Base-by-base conservation (phyloP, 2,888 invertebrate species). In the Hemithea aestivaria region DNA sequence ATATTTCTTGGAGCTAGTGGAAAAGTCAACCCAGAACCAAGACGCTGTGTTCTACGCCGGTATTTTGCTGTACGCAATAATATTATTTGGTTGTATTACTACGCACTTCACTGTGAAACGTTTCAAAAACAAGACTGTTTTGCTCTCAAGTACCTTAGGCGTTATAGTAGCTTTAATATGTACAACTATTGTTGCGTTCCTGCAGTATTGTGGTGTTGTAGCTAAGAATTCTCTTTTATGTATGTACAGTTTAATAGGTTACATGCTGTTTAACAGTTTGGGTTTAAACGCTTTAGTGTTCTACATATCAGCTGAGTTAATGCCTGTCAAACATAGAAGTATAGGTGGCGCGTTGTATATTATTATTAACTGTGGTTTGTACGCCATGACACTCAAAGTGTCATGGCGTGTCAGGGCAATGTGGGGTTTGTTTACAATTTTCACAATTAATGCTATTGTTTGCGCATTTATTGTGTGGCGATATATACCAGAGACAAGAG, bases 401-500 rank as follows among this genome's bases (percentile, higher is more conserved):
- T 41, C 46, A 6, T 23, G 35, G 7, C 46, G 35, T 11, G 41
- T 54, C 1, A n/a, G n/a, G n/a, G 37, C 20, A 3, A 40, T 50
- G 35, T 46, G 37, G 32, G 48, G 43, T 2, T 47, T 51, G 1
- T 51, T 51, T 30, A 11, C 38, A 7, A 30, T 54, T 6, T 54
- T 36, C 16, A 40, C 51, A 10, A 8, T 41, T 1, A 50, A 48
- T 10, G 46, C 35, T n/a, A 40, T 45, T 1, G n/a, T 48, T 7
- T 43, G 48, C 7, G 27, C 38, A 7, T 34, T 28, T 7, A 40
- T 34, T 8, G 46, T 54, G 2, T 51, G 51, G 51, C 46, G 25
- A 22, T 50, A 42, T 23, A 27, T 54, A 0, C 53, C 53, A n/a
- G 53, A 54, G 27, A 54, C 53, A 0, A 51, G 48, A 40, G 40